Evolutionary conservation across 2,888 invertebrate species (phyloP).

Genomic region (Myathropa florea): DNA sequence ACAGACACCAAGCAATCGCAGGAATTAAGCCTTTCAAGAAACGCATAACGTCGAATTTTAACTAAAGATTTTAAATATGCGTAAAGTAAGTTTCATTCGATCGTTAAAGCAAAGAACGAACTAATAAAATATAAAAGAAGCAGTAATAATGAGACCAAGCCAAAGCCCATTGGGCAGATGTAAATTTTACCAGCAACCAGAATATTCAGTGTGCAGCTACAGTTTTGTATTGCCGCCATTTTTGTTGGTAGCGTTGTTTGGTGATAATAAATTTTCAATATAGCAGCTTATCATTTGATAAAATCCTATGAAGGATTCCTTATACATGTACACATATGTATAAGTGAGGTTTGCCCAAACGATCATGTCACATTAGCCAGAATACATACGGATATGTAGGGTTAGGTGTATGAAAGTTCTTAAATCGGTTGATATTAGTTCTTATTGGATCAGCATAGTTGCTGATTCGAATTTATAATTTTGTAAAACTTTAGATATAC

Average conservation of each 20-base stretch:
- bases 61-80: neutral
- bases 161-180: neutral
- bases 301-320: neutral
- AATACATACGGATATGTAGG: too few relatives aligned
- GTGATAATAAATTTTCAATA: neutral
- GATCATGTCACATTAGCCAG: too few relatives aligned
- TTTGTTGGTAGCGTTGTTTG: neutral
- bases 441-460: too few relatives aligned
- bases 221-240: neutral
- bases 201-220: neutral
- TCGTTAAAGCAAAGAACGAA: neutral
- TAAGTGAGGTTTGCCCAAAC: neutral
- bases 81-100: neutral
- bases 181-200: neutral
- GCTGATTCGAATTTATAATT: too few relatives aligned
- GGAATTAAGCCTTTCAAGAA: too few relatives aligned
- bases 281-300: neutral
- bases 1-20: neutral
- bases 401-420: too few relatives aligned
- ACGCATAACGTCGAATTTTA: too few relatives aligned
- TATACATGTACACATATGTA: neutral
- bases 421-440: too few relatives aligned
- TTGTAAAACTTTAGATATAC: too few relatives aligned
- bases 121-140: neutral
- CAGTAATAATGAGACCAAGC: too few relatives aligned